Conservation (phyloP, 2,113 vertebrate genomes). For the Pavo muticus region DNA sequence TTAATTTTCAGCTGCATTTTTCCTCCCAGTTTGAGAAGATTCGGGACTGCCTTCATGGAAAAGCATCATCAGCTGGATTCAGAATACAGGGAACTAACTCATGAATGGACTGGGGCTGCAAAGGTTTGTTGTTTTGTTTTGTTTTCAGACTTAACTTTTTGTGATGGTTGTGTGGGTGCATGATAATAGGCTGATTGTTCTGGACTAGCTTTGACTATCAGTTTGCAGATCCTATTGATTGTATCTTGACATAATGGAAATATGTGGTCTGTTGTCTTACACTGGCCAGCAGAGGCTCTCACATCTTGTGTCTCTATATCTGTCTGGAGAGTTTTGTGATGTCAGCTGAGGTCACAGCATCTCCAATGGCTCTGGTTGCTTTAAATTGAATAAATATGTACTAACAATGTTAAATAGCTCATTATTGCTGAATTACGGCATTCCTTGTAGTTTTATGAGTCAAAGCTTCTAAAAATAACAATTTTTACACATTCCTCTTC, state of each 20-base stretch:
- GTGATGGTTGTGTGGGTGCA: background rate
- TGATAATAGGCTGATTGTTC: background rate
- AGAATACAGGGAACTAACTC: background rate
- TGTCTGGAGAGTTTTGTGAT: background rate
- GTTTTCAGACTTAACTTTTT: background rate
- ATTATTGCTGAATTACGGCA: background rate
- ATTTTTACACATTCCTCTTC: background rate
- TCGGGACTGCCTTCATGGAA: background rate
- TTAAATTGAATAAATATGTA: background rate
- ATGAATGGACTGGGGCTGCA: background rate
- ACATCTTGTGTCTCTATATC: background rate
- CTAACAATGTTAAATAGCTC: too few relatives aligned
- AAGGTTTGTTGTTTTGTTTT: background rate
- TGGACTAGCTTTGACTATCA: background rate
- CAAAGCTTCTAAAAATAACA: background rate
- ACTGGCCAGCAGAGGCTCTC: background rate
- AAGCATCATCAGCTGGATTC: background rate
- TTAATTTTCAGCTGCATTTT: background rate
- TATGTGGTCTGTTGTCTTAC: rapidly evolving
- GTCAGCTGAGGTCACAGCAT: background rate
- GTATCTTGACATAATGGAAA: background rate
- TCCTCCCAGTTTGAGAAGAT: background rate
- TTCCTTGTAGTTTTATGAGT: background rate
- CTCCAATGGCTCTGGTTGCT: background rate
- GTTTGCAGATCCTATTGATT: background rate